A percentile compares a stretch with the other conserved stretches of the same genome.
Conservation (phyloP, 2,797 vertebrate genomes). For the Xerus rutilus region DNA sequence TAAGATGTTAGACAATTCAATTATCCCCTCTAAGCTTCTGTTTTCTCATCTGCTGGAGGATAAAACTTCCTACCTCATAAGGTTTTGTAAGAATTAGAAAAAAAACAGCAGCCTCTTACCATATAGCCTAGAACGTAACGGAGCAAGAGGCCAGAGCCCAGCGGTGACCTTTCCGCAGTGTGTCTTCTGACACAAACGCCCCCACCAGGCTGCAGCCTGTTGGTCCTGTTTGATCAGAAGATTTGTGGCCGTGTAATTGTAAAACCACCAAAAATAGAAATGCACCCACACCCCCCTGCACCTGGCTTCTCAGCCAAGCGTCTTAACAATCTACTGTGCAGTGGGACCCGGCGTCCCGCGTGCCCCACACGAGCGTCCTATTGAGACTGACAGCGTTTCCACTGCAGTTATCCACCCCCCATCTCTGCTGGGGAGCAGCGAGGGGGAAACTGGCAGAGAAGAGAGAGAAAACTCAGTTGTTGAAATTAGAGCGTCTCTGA, state of each 20-base stretch:
- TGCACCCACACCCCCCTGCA: not conserved
- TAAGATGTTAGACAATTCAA: not conserved
- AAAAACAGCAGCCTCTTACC: not conserved
- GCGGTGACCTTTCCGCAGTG: slow-evolving; percentile 60
- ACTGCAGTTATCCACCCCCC: too few species aligned
- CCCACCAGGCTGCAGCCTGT: not conserved
- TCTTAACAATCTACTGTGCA: not conserved
- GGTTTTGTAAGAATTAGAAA: not conserved
- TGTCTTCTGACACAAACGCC: slow-evolving; percentile 28
- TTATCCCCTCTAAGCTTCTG: not conserved
- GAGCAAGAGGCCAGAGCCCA: not conserved
- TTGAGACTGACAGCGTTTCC: not conserved
- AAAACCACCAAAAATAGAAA: not conserved
- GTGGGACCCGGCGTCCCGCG: not conserved
- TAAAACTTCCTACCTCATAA: not conserved
- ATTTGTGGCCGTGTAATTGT: not conserved
- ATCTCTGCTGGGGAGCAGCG: not conserved
- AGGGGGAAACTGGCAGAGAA: not conserved
- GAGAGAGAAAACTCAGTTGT: not conserved
- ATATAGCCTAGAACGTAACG: fast-evolving
- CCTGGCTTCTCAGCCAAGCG: not conserved
- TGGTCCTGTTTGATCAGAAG: not conserved
- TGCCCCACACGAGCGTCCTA: not conserved
- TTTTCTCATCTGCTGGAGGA: too few species aligned
- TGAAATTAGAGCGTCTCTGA: not conserved